Percentiles rank a stretch among this genome's conserved stretches.
Evolutionary conservation across 2,113 vertebrate genomes (phyloP).

Genomic region (Hypocryptadius cinnamomeus): DNA sequence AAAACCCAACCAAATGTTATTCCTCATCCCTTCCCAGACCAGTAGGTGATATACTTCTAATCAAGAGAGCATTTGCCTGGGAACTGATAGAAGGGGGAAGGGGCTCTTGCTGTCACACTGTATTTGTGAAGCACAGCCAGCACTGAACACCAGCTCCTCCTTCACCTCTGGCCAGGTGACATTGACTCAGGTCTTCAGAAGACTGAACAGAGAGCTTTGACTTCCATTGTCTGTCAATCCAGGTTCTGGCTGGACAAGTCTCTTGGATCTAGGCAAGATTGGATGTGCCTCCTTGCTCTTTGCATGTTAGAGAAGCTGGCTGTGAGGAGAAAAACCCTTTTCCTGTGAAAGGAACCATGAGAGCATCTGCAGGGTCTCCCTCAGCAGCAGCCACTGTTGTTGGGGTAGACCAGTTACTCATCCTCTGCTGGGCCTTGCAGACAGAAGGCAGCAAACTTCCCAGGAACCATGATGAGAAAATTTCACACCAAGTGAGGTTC

Average conservation of each 20-base stretch:
- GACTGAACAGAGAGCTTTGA: neutral
- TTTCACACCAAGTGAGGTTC: neutral
- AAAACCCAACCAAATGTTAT: neutral
- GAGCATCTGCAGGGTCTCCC: neutral
- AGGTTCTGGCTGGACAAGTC: neutral
- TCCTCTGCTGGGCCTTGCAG: neutral
- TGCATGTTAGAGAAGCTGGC: neutral
- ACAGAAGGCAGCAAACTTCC: neutral
- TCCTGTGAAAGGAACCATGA: neutral
- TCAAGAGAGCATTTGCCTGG: neutral
- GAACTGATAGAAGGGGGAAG: neutral
- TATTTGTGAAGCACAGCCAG: neutral
- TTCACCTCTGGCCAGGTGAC: neutral
- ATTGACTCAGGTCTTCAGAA: neutral
- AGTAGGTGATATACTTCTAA: neutral
- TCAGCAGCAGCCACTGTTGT: neutral
- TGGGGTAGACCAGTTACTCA: neutral
- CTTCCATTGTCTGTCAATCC: neutral
- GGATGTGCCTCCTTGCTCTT: neutral
- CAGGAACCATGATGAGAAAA: accelerated
- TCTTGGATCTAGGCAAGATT: neutral
- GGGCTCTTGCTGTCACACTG: neutral
- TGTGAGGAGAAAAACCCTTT: neutral
- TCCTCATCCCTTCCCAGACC: neutral
- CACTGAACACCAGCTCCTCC: neutral